Evolutionary conservation across 2,888 invertebrate genomes (phyloP).

Genomic region (Coecobrya sp.): DNA sequence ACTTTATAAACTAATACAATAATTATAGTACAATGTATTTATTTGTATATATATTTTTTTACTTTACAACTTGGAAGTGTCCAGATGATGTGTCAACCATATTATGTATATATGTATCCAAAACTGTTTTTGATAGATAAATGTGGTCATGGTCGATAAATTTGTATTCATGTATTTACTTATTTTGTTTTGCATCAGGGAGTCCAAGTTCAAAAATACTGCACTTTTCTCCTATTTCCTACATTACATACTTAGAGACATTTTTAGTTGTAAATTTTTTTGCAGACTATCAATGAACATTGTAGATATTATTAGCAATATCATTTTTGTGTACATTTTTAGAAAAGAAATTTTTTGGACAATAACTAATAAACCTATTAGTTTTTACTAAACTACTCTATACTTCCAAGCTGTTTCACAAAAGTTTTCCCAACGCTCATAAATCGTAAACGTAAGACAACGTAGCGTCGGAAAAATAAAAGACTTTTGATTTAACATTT

Average conservation of each 20-base stretch:
- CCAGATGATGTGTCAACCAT: background rate
- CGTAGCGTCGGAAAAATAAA: too few species aligned
- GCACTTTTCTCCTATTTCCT: slow-evolving; percentile 4
- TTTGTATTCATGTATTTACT: background rate
- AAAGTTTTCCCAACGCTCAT: too few species aligned
- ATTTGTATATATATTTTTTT: background rate
- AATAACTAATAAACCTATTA: too few species aligned
- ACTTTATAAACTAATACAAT: too few species aligned
- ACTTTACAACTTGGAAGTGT: slow-evolving; percentile 17
- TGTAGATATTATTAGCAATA: background rate
- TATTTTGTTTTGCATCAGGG: slow-evolving; percentile 4
- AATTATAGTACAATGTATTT: too few species aligned
- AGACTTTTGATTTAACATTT: too few species aligned
- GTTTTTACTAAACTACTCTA: too few species aligned
- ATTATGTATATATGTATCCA: background rate
- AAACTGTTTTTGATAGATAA: background rate
- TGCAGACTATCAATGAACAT: slow-evolving; percentile 24
- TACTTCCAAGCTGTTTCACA: too few species aligned
- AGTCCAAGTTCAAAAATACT: slow-evolving; percentile 6
- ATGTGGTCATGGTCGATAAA: slow-evolving; percentile 26
- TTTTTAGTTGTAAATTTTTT: slow-evolving; percentile 23
- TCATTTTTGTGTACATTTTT: too few species aligned
- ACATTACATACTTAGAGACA: background rate
- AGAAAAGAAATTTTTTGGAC: too few species aligned
- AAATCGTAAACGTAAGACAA: too few species aligned